phyloP scores from a whole-genome alignment of 2,888 invertebrate genomes.

The Rugalucina vietnamica region DNA sequence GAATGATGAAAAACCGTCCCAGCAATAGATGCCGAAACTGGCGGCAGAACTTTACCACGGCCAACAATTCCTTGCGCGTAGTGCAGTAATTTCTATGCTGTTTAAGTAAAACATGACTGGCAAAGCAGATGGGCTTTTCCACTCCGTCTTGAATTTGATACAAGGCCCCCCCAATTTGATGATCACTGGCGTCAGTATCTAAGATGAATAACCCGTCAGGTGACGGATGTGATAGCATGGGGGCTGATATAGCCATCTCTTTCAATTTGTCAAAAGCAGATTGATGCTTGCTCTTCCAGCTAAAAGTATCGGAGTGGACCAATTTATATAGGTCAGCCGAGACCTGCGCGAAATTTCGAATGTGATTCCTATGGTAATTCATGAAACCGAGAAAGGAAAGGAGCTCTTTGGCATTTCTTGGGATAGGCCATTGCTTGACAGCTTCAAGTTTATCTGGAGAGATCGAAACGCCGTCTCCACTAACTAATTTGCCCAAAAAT shows the following conservation, averaged over 20 bases:
- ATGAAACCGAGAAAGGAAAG: constrained; percentile 41
- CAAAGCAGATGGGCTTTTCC: constrained; percentile 27
- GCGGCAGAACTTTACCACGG: constrained; percentile 24
- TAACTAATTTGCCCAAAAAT: constrained; percentile 47
- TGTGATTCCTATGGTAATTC: constrained; percentile 38
- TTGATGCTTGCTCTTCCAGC: constrained; percentile 13
- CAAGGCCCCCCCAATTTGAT: constrained; percentile 37
- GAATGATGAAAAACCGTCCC: constrained; percentile 25
- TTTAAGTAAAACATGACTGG: constrained; percentile 21
- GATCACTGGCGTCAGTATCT: constrained; percentile 41
- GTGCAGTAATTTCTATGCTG: constrained; percentile 39
- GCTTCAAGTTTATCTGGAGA: constrained; percentile 6
- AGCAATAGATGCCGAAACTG: constrained; percentile 41
- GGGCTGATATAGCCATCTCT: not conserved
- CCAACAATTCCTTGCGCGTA: constrained; percentile 49
- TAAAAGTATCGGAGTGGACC: not conserved
- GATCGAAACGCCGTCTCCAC: constrained; percentile 23
- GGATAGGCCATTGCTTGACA: constrained; percentile 25
- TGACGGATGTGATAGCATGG: constrained; percentile 1
- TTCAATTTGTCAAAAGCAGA: constrained; percentile 29
- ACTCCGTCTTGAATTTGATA: constrained; percentile 37
- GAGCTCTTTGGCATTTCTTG: constrained; percentile 23
- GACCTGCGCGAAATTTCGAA: constrained; percentile 19
- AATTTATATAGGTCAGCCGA: constrained; percentile 19
- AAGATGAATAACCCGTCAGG: constrained; percentile 6